Percentiles rank a stretch among this genome's conserved stretches.
phyloP scores from a whole-genome alignment of 2,888 invertebrate genomes.

The Drosophila niveifrons region DNA sequence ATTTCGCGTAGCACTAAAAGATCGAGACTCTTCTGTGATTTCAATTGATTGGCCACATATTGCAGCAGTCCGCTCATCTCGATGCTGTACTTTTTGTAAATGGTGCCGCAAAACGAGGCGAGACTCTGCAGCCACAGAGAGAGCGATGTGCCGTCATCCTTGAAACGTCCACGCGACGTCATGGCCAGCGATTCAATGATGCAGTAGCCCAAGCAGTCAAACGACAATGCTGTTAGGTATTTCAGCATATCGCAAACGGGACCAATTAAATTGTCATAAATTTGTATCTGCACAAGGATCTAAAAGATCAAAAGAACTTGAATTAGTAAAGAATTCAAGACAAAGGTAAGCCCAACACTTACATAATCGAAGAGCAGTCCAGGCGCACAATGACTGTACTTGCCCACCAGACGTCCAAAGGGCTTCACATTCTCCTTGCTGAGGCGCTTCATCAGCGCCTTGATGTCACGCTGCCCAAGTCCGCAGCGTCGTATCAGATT shows the following conservation, averaged over 20 bases:
- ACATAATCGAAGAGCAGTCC: slow-evolving; percentile 98
- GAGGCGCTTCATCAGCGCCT: slow-evolving; percentile 98
- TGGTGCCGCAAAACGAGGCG: slow-evolving; percentile 97
- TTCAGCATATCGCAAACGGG: slow-evolving; percentile 99
- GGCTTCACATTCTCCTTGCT: slow-evolving; percentile 99
- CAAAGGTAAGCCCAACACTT: slow-evolving; percentile 36
- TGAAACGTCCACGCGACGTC: slow-evolving; percentile 91
- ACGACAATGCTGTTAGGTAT: slow-evolving; percentile 96
- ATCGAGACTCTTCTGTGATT: slow-evolving; percentile 97
- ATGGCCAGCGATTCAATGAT: slow-evolving; percentile 95
- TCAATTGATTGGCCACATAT: slow-evolving; percentile 98
- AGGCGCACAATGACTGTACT: slow-evolving; percentile 98
- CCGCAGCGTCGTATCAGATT: slow-evolving; percentile 93
- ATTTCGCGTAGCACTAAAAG: slow-evolving; percentile 97
- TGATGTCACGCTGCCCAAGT: slow-evolving; percentile 95
- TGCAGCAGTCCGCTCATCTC: slow-evolving; percentile 98
- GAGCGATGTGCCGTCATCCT: slow-evolving; percentile 95
- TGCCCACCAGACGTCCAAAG: slow-evolving; percentile 97
- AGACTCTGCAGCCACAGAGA: slow-evolving; percentile 97
- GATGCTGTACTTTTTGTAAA: slow-evolving; percentile 98
- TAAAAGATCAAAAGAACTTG: slow-evolving; percentile 67
- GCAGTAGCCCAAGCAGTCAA: slow-evolving; percentile 98
- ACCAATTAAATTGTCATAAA: slow-evolving; percentile 96
- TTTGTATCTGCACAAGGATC: slow-evolving; percentile 93
- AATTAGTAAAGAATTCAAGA: accelerated